Evolutionary conservation across 1,140 invertebrate genomes (phyloP).

Genomic region (Listronotus bonariensis): DNA sequence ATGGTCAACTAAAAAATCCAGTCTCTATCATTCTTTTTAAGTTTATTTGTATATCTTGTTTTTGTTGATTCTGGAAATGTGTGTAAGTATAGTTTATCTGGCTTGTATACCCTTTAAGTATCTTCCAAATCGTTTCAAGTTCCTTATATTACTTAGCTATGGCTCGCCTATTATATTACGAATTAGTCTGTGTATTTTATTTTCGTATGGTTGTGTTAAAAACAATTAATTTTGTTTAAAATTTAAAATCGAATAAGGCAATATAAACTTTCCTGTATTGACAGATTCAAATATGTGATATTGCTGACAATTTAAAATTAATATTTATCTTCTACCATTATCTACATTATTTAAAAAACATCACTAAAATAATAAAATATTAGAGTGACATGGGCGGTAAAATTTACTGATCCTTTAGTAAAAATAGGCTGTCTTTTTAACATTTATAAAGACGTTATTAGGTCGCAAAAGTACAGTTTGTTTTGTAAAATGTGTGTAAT

Average conservation of each 20-base stretch:
- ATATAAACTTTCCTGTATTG: slow-evolving; percentile 43
- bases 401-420: background rate
- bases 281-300: slow-evolving; percentile 48
- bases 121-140: slow-evolving; percentile 21
- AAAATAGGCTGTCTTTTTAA: slow-evolving; percentile 25
- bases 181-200: slow-evolving; percentile 19
- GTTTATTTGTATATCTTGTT: slow-evolving; percentile 33
- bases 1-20: slow-evolving; percentile 31
- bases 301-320: slow-evolving; percentile 49
- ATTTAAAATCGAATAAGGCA: slow-evolving; percentile 44
- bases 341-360: slow-evolving; percentile 43
- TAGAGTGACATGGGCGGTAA: slow-evolving; percentile 28
- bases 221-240: slow-evolving; percentile 27
- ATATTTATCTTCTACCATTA: slow-evolving; percentile 42
- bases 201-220: slow-evolving; percentile 29
- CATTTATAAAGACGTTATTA: slow-evolving; percentile 23
- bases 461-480: slow-evolving; percentile 1
- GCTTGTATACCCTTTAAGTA: slow-evolving; percentile 24
- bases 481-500: slow-evolving; percentile 18
- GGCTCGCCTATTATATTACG: slow-evolving; percentile 13
- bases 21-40: slow-evolving; percentile 26
- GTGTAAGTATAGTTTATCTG: slow-evolving; percentile 17
- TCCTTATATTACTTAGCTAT: slow-evolving; percentile 26
- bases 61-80: slow-evolving; percentile 19
- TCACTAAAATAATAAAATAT: slow-evolving; percentile 35